Conservation (phyloP, 2,888 invertebrate species). For the Acrobasis suavella region DNA sequence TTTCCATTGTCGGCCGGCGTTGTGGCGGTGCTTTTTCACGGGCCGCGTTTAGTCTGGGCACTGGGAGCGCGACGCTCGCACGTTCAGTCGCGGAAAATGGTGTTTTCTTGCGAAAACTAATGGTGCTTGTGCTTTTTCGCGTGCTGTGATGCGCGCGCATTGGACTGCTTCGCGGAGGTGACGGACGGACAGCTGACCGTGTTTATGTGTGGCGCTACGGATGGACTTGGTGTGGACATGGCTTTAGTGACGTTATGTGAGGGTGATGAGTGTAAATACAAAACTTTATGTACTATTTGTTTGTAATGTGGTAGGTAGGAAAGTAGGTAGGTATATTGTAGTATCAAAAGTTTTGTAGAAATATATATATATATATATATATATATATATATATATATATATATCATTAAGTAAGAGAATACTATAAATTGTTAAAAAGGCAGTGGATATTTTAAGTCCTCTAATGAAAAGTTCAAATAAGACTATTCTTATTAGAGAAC, state of each 20-base stretch:
- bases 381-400: too few relatives aligned
- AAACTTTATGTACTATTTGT: neutral
- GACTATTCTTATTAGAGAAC: too few relatives aligned
- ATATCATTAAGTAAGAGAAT: too few relatives aligned
- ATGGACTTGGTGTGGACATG: constrained; percentile 32
- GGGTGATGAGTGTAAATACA: constrained; percentile 28
- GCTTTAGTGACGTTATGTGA: constrained; percentile 40
- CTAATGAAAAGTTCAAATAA: too few relatives aligned
- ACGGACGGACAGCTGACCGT: constrained; percentile 44
- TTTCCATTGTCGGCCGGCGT: constrained; percentile 82
- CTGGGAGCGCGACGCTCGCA: constrained; percentile 81
- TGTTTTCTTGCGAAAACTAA: constrained; percentile 73
- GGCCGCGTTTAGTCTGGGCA: constrained; percentile 81
- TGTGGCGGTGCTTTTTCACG: constrained; percentile 83
- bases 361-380: too few relatives aligned
- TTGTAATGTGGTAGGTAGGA: neutral
- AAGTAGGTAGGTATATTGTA: neutral
- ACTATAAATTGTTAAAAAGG: too few relatives aligned
- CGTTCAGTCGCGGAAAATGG: constrained; percentile 78
- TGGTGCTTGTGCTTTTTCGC: constrained; percentile 56
- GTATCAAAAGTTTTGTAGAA: neutral
- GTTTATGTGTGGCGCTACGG: constrained; percentile 33
- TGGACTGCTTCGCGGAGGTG: constrained; percentile 36
- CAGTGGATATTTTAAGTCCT: too few relatives aligned
- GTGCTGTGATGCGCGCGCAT: constrained; percentile 65